Conservation (phyloP, 2,113 vertebrate species). For the Dicerorhinus sumatrensis region DNA sequence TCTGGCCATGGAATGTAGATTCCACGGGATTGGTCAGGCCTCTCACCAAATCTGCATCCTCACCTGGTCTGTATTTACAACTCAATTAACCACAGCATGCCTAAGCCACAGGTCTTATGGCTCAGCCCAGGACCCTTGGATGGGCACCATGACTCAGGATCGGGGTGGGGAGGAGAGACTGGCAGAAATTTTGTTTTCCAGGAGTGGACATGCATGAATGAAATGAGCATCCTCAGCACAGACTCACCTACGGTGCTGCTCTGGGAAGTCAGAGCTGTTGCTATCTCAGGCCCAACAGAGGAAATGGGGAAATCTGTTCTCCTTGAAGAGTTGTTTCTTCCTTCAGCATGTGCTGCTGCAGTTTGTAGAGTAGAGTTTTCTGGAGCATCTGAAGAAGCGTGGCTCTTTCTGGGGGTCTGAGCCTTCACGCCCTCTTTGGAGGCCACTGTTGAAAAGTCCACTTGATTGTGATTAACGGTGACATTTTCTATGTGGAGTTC, state of each 20-base stretch:
- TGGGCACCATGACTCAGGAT: background rate
- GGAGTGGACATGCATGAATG: too few species aligned
- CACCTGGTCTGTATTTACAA: background rate
- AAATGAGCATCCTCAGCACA: background rate
- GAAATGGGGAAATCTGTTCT: background rate
- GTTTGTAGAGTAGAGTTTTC: background rate
- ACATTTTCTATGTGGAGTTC: slow-evolving; percentile 72
- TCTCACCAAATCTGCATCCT: background rate
- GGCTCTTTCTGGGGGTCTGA: slow-evolving; percentile 63
- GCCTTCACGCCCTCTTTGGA: slow-evolving; percentile 81
- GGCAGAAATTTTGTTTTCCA: background rate
- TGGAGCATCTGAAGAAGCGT: background rate
- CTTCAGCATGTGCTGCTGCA: background rate
- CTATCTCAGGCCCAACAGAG: rapidly evolving
- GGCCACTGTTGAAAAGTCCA: slow-evolving; percentile 83
- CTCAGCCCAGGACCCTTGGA: background rate
- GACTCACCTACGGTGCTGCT: slow-evolving; percentile 70
- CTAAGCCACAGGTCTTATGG: background rate
- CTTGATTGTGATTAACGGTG: slow-evolving; percentile 73
- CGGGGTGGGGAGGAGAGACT: too few species aligned
- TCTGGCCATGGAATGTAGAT: background rate
- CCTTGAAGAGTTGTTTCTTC: rapidly evolving
- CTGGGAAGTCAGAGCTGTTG: background rate
- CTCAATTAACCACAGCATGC: background rate
- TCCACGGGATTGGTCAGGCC: background rate